Evolutionary conservation across 2,797 vertebrate species (phyloP), one percentile per base, ranked within the genome.

Genomic region (Prunella strophiata): DNA sequence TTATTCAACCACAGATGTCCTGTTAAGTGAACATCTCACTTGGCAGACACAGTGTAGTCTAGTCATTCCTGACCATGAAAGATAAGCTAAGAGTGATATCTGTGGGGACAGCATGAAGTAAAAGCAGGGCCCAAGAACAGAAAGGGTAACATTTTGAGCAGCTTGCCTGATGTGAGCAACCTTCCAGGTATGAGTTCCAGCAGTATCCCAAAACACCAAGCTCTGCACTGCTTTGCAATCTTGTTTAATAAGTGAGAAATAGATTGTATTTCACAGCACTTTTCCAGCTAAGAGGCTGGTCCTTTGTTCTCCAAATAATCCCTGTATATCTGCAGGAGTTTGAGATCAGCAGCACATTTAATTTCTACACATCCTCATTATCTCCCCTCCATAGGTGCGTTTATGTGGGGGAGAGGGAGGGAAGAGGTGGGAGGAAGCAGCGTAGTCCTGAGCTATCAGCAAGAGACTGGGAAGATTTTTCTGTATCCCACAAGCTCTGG

Each of bases 301-400:
- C 27, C 16, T 25, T 65, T 47, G 40, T 34, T 22, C 34, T 18
- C 29, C 42, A 79, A 4, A 72, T 71, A 63, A 88, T 25, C 47
- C n/a, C 38, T 32, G 38, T 26, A 6, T 83, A 6, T 83, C 65
- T 34, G 14, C 47, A 72, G 58, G 50, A 72, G 25, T 59, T 72
- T 52, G 26, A 85, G 51, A 48, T 70, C 59, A 80, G 27, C 19
- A 42, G 13, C 63, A 25, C 0, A 1, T 82, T 43, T 36, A 51
- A 23, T 65, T 82, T 85, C 62, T 47, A 27, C 25, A 65, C 29
- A 40, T 11, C 29, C 27, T 25, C n/a, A 16, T 57, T 43, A 50
- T 26, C 15, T 27, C n/a, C 36, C 4, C 27, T 63, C n/a, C 17
- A 11, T 27, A 27, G 0, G 0, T 29, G 43, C 38, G 11, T 38